Base-by-base conservation (phyloP, 2,113 vertebrate species). In the Chascanopsetta lugubris region DNA sequence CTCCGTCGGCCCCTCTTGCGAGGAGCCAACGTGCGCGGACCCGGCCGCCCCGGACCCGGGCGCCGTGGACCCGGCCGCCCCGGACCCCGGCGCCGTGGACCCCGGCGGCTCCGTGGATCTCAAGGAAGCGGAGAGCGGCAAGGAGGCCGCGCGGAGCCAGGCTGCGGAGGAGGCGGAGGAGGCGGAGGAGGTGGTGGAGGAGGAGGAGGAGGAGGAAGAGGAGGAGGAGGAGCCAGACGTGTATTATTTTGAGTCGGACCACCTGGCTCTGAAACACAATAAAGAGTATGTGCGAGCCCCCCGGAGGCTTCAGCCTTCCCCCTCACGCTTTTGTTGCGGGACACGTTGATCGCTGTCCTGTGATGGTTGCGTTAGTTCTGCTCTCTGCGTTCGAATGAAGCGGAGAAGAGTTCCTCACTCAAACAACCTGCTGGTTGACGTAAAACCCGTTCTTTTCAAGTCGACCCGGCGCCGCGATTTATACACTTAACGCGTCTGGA, bases 251-350 rank as follows among this genome's bases (percentile, higher is more conserved):
- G 97, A 99, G 92, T 99, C 97, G 50, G 97, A 99, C 93, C 97
- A 99, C 94, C 93, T 99, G 95, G 96, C 97, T 90, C 93, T 99
- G 88, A 99, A 99, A 97, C 97, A 99, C 94, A 99, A 98, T 95
- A 99, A 99, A 98, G 97, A 99, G 97, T 99, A 98, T 92, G 97
- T 98, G 92, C 90, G 89, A 81, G 45, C 70, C 67, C 69, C 58
- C 27, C 4, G 6, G 62, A 51, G 74, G 64, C 67, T 70, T 43
- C 40, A 17, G 34, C 34, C n/a, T 17, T 40, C 9, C n/a, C 20
- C 68, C 9, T 70, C 49, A 59, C 38, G 49, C 55, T 79, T 69
- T 45, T 74, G 50, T 69, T 55, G 32, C 68, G 65, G 65, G 64
- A 72, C 68, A 72, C 66, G 64, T 72, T 63, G 46, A 29, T 83